Evolutionary conservation across 2,888 invertebrate species (phyloP).

Genomic region (Pasiphila rectangulata): DNA sequence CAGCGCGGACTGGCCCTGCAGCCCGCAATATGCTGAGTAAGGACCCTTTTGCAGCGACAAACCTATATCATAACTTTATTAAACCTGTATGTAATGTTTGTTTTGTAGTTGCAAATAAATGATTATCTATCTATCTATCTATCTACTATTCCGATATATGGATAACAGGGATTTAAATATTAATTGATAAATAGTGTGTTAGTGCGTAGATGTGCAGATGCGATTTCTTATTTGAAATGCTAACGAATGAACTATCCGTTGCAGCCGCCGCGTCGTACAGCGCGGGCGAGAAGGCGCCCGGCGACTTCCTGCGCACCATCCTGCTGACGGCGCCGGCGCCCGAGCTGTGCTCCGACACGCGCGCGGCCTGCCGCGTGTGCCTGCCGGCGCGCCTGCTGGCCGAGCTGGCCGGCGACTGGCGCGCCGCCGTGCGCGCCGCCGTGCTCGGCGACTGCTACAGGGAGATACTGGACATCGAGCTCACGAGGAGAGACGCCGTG

Average conservation of each 20-base stretch:
- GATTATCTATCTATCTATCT: too few species aligned
- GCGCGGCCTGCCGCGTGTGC: slow-evolving; percentile 3
- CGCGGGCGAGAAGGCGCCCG: slow-evolving; percentile 31
- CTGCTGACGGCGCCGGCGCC: slow-evolving; percentile 53
- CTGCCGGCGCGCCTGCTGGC: slow-evolving; percentile 44
- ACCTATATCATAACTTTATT: too few species aligned
- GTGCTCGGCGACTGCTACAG: slow-evolving; percentile 46
- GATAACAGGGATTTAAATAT: too few species aligned
- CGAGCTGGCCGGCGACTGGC: slow-evolving; percentile 52
- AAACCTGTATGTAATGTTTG: too few species aligned
- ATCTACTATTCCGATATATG: too few species aligned
- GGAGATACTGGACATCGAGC: slow-evolving; percentile 45
- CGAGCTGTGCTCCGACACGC: slow-evolving; percentile 30
- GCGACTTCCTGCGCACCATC: slow-evolving; percentile 49
- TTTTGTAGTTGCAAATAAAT: too few species aligned
- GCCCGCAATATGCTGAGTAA: too few species aligned
- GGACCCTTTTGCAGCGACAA: too few species aligned
- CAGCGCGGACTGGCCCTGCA: too few species aligned
- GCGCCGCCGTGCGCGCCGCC: slow-evolving; percentile 38
- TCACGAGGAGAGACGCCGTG: slow-evolving; percentile 25
- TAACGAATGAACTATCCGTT: not conserved
- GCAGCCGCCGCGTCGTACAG: slow-evolving; percentile 13
- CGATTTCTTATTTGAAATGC: too few species aligned
- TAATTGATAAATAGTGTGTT: too few species aligned
- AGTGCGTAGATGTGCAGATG: too few species aligned